Conservation (phyloP, 2,888 invertebrate genomes). For the Agrilus mali region DNA sequence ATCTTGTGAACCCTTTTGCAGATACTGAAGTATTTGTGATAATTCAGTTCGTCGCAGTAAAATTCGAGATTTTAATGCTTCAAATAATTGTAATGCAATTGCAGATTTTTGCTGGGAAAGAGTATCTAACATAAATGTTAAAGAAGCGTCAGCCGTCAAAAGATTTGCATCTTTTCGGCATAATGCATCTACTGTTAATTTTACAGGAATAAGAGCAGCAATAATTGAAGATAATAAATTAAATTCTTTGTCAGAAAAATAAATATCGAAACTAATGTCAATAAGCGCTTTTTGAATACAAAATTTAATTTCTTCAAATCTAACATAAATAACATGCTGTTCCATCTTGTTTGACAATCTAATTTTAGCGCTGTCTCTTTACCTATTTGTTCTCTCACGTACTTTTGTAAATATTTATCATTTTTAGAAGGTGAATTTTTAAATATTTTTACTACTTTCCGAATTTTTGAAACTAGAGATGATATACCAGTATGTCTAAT, state of each 20-base stretch:
- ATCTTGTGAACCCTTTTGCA: constrained; percentile 1
- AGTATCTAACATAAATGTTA: constrained; percentile 3
- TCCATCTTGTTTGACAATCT: constrained; percentile 8
- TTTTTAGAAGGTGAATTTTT: constrained; percentile 8
- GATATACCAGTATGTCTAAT: constrained; percentile 10
- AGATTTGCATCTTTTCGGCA: not conserved
- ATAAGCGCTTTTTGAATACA: constrained; percentile 7
- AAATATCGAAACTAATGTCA: constrained; percentile 1
- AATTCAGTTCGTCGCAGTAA: constrained; percentile 1
- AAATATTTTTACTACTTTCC: constrained; percentile 6
- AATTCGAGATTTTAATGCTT: constrained; percentile 1
- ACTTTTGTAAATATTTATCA: constrained; percentile 7
- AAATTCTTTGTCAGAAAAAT: constrained; percentile 6
- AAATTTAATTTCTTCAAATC: constrained; percentile 7
- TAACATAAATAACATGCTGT: constrained; percentile 7
- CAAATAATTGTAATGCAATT: not conserved
- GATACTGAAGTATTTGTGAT: constrained; percentile 4
- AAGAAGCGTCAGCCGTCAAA: constrained; percentile 3
- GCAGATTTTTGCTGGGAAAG: not conserved
- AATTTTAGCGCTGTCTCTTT: constrained; percentile 6
- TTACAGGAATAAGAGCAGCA: constrained; percentile 5
- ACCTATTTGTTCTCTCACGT: constrained; percentile 2
- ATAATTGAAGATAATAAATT: constrained; percentile 3
- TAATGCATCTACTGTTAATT: constrained; percentile 7
- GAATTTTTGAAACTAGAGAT: constrained; percentile 6